A percentile compares a stretch with the other conserved stretches of the same genome.
Conservation (phyloP, 2,888 invertebrate species). For the Trachelus stipa region DNA sequence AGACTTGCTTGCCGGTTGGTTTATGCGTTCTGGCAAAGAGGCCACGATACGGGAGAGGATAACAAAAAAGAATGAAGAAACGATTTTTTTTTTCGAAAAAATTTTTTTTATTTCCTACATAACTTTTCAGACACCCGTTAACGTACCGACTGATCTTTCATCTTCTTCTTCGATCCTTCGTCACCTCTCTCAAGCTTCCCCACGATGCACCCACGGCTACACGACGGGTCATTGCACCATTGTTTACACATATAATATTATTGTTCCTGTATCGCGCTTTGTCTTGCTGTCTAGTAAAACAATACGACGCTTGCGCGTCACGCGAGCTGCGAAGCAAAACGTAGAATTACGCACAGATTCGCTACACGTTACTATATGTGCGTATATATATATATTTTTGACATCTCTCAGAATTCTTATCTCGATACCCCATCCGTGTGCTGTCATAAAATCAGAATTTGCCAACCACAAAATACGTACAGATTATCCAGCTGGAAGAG, state of each 20-base stretch:
- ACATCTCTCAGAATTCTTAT: neutral
- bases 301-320: constrained; percentile 33
- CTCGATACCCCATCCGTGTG: neutral
- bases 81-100: no score
- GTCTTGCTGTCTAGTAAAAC: constrained; percentile 33
- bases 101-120: neutral
- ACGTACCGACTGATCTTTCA: neutral
- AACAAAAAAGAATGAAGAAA: no score
- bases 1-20: neutral
- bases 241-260: constrained; percentile 42
- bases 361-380: constrained; percentile 3
- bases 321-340: neutral
- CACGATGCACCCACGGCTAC: neutral
- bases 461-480: neutral
- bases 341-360: constrained; percentile 11
- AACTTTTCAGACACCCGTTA: neutral
- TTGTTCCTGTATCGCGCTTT: constrained; percentile 38
- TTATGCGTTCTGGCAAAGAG: neutral
- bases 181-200: neutral
- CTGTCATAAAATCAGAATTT: neutral
- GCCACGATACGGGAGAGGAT: neutral
- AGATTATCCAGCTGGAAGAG: neutral
- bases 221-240: constrained; percentile 39
- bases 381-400: neutral
- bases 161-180: neutral